Conservation (phyloP, 2,797 vertebrate genomes). For the Epinephelus coioides region DNA sequence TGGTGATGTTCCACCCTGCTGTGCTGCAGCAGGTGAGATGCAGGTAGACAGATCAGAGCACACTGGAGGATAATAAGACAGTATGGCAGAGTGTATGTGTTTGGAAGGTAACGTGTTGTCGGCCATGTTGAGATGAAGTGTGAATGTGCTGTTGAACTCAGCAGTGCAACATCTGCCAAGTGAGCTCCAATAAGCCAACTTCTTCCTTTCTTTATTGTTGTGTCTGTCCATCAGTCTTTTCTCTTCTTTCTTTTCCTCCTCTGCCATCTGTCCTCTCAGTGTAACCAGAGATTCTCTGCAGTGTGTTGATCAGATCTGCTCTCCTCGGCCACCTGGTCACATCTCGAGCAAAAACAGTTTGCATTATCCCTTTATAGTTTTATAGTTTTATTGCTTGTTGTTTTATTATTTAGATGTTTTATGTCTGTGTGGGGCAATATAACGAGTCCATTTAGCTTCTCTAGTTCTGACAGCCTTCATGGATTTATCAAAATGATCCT, state of each 20-base stretch:
- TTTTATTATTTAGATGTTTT: neutral
- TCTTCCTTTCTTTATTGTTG: neutral
- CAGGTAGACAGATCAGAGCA: neutral
- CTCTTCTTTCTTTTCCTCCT: neutral
- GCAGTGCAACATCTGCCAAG: slow-evolving; percentile 1
- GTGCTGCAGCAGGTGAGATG: slow-evolving; percentile 2
- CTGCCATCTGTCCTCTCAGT: slow-evolving; percentile 51
- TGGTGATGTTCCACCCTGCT: neutral
- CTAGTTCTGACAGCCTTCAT: neutral
- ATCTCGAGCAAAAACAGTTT: neutral
- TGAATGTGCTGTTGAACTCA: neutral
- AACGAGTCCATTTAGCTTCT: slow-evolving; percentile 1
- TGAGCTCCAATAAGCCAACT: neutral
- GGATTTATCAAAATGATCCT: slow-evolving; percentile 1
- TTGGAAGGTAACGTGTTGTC: neutral
- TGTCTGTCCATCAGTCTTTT: neutral
- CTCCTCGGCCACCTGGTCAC: slow-evolving; percentile 32
- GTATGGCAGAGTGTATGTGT: neutral
- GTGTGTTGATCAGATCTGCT: neutral
- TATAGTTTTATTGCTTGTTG: neutral
- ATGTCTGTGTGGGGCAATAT: neutral
- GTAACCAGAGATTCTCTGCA: slow-evolving; percentile 46
- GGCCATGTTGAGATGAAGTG: neutral
- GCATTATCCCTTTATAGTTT: neutral
- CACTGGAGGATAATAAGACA: neutral